These are phyloP conservation scores for Reticulitermes lucifugus DNA, from an alignment of 2,888 invertebrate species.

Conservation along the genomic window DNA sequence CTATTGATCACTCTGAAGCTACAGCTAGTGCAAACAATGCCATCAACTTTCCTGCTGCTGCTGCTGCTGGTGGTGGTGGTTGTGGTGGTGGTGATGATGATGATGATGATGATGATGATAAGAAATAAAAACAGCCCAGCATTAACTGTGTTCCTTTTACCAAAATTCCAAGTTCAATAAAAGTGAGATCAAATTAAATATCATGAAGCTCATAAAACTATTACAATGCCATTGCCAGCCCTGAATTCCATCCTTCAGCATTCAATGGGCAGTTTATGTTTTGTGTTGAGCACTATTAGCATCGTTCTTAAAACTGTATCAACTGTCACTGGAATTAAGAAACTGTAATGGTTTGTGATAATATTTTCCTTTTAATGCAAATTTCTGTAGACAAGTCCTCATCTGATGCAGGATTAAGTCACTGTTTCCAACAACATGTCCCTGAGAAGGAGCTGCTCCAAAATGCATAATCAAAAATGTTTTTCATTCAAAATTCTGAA, in stretches of 20 bases:
- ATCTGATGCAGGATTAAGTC: not conserved
- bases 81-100: too few species aligned
- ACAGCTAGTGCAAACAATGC: not conserved
- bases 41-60: not conserved
- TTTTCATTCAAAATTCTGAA: not conserved
- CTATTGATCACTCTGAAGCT: not conserved
- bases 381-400: not conserved
- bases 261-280: not conserved
- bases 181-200: not conserved
- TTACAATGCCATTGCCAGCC: not conserved
- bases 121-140: not conserved
- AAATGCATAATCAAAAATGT: not conserved
- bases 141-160: not conserved
- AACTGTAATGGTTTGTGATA: conserved; percentile 18
- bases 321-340: conserved; percentile 30
- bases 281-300: conserved; percentile 3
- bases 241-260: not conserved
- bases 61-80: too few species aligned
- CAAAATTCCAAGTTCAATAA: not conserved
- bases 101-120: not conserved
- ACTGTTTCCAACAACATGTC: not conserved
- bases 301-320: conserved; percentile 23
- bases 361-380: not conserved
- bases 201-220: not conserved
- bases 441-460: not conserved